These are phyloP conservation scores for Alectoris magna DNA, from an alignment of 2,797 vertebrate genomes.

Conservation along the genomic window DNA sequence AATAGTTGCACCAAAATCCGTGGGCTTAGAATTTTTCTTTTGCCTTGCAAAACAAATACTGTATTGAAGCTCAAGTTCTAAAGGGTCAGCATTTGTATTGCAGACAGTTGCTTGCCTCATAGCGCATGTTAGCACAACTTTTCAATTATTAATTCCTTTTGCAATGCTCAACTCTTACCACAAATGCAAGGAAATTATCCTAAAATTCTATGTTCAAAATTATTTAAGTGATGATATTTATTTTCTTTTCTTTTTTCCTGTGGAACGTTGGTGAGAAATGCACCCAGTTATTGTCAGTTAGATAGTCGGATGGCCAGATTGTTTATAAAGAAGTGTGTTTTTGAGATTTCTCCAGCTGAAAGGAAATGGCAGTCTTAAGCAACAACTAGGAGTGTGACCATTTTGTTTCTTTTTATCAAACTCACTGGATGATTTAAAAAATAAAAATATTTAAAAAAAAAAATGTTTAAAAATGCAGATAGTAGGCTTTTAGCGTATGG, in stretches of 20 bases:
- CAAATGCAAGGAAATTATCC: neutral
- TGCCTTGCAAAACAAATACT: slow-evolving; percentile 1
- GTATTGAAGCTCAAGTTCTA: neutral
- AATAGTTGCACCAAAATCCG: neutral
- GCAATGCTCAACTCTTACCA: neutral
- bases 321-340: neutral
- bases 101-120: neutral
- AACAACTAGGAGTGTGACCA: slow-evolving; percentile 1
- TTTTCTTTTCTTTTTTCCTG: neutral
- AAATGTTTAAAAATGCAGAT: slow-evolving; percentile 39
- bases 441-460: slow-evolving; percentile 49
- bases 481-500: neutral
- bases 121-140: neutral
- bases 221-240: neutral
- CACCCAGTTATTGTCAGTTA: neutral
- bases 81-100: neutral
- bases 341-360: neutral
- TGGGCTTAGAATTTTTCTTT: neutral
- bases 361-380: slow-evolving; percentile 41
- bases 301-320: neutral
- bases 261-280: neutral
- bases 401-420: slow-evolving; percentile 6
- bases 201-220: neutral
- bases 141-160: neutral
- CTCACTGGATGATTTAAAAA: slow-evolving; percentile 43